Evolutionary conservation across 2,113 vertebrate genomes (phyloP).

Genomic region (Zosterops pallidus): DNA sequence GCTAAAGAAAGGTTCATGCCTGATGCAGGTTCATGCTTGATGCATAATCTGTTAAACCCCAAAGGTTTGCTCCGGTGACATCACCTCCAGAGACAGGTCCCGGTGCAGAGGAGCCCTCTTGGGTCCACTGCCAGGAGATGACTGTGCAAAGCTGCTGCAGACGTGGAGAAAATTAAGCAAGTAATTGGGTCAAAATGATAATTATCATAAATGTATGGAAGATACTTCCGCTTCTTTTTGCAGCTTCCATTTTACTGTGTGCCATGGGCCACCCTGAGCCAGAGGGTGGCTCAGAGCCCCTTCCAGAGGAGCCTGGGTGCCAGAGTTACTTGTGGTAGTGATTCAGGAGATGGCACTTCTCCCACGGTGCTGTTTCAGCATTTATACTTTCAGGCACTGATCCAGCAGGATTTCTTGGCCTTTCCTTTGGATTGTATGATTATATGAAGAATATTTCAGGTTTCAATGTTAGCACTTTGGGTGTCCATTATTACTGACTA

Average conservation of each 20-base stretch:
- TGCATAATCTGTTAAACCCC: neutral
- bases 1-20: neutral
- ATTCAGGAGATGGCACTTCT: neutral
- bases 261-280: neutral
- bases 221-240: neutral
- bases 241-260: neutral
- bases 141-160: slow-evolving; percentile 29
- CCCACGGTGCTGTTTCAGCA: neutral
- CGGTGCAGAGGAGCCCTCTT: neutral
- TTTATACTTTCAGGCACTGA: neutral
- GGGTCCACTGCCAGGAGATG: neutral
- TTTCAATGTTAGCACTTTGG: neutral
- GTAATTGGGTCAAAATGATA: neutral
- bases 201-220: neutral
- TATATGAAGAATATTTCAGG: neutral
- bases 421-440: neutral
- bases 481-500: neutral
- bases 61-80: neutral
- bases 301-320: neutral
- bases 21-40: accelerated
- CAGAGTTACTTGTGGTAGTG: neutral
- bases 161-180: neutral
- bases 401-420: neutral
- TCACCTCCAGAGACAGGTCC: neutral
- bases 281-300: neutral